Conservation (phyloP, 2,797 vertebrate species). For the Leuciscus waleckii region DNA sequence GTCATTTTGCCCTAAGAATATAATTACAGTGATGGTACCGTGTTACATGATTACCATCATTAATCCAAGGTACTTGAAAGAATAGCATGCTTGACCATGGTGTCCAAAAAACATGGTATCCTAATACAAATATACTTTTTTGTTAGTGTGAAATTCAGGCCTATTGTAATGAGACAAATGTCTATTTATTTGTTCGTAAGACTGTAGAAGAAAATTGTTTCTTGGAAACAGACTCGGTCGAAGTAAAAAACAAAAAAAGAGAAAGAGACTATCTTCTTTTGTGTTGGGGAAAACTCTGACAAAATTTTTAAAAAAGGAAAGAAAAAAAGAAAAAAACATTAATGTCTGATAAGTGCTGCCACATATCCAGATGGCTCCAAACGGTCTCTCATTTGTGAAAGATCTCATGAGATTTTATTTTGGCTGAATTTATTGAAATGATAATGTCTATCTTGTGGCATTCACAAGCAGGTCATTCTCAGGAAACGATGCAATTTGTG, state of each 20-base stretch:
- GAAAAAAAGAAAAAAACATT: background rate
- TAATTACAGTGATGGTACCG: background rate
- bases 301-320: background rate
- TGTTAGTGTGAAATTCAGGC: background rate
- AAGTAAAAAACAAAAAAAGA: background rate
- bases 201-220: background rate
- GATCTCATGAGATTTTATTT: conserved; percentile 33
- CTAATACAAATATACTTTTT: background rate
- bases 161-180: background rate
- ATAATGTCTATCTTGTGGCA: conserved; percentile 4
- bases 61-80: background rate
- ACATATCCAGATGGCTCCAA: conserved; percentile 43
- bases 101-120: background rate
- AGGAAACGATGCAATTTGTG: conserved; percentile 6
- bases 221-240: background rate
- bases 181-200: conserved; percentile 5
- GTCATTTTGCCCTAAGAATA: background rate
- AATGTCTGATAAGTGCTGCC: conserved; percentile 29
- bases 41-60: background rate
- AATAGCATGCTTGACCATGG: background rate
- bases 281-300: background rate
- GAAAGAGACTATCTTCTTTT: background rate
- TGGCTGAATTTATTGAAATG: conserved; percentile 17
- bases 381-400: conserved; percentile 25
- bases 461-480: background rate